phyloP scores from a whole-genome alignment of 2,888 invertebrate species.

The Acrobasis suavella region DNA sequence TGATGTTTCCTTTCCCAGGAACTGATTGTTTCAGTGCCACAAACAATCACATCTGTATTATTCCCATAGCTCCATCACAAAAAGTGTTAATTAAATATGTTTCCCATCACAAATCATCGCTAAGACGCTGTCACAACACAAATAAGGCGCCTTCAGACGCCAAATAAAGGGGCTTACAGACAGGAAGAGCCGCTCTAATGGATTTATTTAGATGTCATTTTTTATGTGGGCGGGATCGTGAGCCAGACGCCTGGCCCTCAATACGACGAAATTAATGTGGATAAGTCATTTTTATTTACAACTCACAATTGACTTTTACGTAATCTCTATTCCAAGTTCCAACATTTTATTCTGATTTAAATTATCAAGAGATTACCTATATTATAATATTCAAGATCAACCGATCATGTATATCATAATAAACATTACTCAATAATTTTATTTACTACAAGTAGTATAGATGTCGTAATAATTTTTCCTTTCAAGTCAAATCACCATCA shows the following conservation, averaged over 20 bases:
- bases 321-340: no score
- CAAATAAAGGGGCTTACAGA: conserved; percentile 71
- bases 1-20: background rate
- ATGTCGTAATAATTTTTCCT: no score
- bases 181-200: conserved; percentile 77
- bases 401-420: no score
- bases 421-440: no score
- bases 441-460: no score
- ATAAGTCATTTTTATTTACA: conserved; percentile 29
- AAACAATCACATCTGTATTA: background rate
- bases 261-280: conserved; percentile 25
- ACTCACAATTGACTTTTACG: conserved; percentile 27
- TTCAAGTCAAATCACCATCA: no score
- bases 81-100: conserved; percentile 61
- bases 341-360: no score
- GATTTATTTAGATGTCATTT: conserved; percentile 83
- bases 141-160: conserved; percentile 71
- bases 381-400: no score
- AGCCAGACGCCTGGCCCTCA: conserved; percentile 60
- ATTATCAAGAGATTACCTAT: no score
- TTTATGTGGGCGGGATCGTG: conserved; percentile 80
- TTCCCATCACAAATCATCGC: conserved; percentile 72
- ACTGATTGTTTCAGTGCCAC: conserved; percentile 1
- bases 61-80: background rate
- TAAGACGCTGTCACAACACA: conserved; percentile 70